These are phyloP conservation scores for Glomeris maerens DNA, from an alignment of 1,140 invertebrate genomes.

Conservation along the genomic window DNA sequence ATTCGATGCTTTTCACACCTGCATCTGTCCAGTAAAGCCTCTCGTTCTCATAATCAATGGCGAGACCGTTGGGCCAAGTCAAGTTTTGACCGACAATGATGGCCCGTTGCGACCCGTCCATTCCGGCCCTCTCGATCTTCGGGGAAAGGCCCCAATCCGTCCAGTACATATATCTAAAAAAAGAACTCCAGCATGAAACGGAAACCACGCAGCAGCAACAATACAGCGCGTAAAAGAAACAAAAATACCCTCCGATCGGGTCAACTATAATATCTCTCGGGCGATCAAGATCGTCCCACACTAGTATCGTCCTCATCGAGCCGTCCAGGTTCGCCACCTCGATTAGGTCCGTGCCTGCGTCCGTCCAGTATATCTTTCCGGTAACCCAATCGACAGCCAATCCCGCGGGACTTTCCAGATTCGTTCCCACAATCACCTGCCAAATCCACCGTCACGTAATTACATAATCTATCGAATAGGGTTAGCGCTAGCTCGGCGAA, in stretches of 20 bases:
- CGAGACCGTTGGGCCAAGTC: conserved; percentile 42
- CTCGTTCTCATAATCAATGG: conserved; percentile 45
- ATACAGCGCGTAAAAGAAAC: background rate
- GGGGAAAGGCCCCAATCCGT: conserved; percentile 40
- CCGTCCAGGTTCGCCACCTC: conserved; percentile 68
- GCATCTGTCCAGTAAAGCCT: conserved; percentile 45
- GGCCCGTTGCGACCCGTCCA: conserved; percentile 42
- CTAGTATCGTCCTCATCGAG: conserved; percentile 52
- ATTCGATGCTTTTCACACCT: conserved; percentile 61
- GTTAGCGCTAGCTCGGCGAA: too few species aligned
- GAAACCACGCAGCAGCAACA: background rate
- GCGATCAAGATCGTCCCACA: conserved; percentile 64
- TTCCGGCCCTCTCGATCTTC: conserved; percentile 37
- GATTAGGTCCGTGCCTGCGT: conserved; percentile 60
- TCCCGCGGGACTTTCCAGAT: conserved; percentile 37
- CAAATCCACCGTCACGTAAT: too few species aligned
- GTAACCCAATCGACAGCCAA: conserved; percentile 74
- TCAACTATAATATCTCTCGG: conserved; percentile 71
- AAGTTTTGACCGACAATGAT: conserved; percentile 38
- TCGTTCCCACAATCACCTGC: conserved; percentile 46
- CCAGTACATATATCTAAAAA: conserved; percentile 32
- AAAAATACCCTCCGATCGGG: conserved; percentile 44
- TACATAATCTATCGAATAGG: too few species aligned
- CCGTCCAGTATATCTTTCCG: conserved; percentile 77
- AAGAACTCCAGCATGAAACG: background rate